Conservation (phyloP, 64 coral and sea anemone genomes). For the Catalaphyllia jardinei region DNA sequence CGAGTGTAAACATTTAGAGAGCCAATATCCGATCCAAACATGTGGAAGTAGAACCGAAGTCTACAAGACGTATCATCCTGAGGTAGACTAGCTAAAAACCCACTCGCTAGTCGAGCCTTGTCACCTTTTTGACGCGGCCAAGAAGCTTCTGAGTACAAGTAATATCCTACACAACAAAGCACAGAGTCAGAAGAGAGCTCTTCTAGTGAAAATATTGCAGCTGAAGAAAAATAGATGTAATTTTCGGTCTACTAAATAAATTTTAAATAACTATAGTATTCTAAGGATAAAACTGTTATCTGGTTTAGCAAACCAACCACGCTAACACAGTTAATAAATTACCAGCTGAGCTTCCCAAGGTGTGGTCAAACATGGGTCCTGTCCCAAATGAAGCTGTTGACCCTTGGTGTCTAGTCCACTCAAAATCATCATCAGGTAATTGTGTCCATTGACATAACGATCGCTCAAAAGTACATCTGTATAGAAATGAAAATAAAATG, state of each 20-base stretch:
- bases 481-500: not conserved
- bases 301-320: too few relatives aligned
- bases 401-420: slow-evolving; percentile 93
- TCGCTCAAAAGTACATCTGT: slow-evolving; percentile 83
- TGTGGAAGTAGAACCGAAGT: slow-evolving; percentile 91
- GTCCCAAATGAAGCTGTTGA: slow-evolving; percentile 76
- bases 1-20: slow-evolving; percentile 89
- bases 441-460: slow-evolving; percentile 74
- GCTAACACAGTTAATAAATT: not conserved
- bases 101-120: slow-evolving; percentile 85
- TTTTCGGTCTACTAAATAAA: not conserved
- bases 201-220: not conserved
- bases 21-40: slow-evolving; percentile 88
- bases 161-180: slow-evolving; percentile 67
- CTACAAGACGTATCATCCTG: slow-evolving; percentile 55
- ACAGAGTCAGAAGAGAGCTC: not conserved
- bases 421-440: slow-evolving; percentile 89
- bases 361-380: slow-evolving; percentile 95
- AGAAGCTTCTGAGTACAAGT: slow-evolving; percentile 86
- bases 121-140: slow-evolving; percentile 85
- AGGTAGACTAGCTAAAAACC: slow-evolving; percentile 38
- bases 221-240: too few relatives aligned
- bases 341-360: slow-evolving; percentile 79
- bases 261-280: too few relatives aligned
- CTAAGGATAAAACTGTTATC: too few relatives aligned